A percentile compares a stretch with the other conserved stretches of the same genome.
Evolutionary conservation across 2,888 invertebrate species (phyloP).

Genomic region (Mactromeris polynyma): DNA sequence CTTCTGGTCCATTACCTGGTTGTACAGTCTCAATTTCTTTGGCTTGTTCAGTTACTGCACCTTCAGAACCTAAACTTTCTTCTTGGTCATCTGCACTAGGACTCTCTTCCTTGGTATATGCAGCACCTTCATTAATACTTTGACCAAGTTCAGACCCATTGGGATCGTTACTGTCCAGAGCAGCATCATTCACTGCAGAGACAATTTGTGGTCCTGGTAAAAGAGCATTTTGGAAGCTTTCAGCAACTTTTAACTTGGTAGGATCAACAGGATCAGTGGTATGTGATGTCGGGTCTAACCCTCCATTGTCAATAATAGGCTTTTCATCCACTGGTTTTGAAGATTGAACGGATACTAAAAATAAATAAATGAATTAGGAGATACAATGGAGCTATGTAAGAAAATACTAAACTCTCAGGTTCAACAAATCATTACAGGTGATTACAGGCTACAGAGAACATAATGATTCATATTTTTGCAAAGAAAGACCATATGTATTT

Average conservation of each 20-base stretch:
- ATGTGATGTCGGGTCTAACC: background rate
- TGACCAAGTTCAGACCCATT: background rate
- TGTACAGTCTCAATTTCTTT: background rate
- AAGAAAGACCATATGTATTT: too few species aligned
- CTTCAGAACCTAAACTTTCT: background rate
- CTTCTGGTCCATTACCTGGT: background rate
- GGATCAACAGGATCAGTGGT: too few species aligned
- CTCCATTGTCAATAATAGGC: slow-evolving; percentile 23
- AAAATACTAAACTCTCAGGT: too few species aligned
- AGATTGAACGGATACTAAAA: background rate
- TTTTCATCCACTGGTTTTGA: background rate
- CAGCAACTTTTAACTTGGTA: background rate
- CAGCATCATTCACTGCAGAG: background rate
- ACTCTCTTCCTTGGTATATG: background rate
- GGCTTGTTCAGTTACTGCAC: background rate
- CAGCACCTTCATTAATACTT: background rate
- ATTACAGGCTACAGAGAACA: too few species aligned
- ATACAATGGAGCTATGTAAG: background rate
- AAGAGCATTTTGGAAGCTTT: background rate
- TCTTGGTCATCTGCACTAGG: background rate
- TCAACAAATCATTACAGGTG: too few species aligned
- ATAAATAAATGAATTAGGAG: background rate
- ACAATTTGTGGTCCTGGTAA: background rate
- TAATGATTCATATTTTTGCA: too few species aligned
- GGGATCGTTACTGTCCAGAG: background rate